Percentiles rank a stretch among this genome's conserved stretches.
Conservation (phyloP, 2,797 vertebrate species). For the Limosa lapponica region DNA sequence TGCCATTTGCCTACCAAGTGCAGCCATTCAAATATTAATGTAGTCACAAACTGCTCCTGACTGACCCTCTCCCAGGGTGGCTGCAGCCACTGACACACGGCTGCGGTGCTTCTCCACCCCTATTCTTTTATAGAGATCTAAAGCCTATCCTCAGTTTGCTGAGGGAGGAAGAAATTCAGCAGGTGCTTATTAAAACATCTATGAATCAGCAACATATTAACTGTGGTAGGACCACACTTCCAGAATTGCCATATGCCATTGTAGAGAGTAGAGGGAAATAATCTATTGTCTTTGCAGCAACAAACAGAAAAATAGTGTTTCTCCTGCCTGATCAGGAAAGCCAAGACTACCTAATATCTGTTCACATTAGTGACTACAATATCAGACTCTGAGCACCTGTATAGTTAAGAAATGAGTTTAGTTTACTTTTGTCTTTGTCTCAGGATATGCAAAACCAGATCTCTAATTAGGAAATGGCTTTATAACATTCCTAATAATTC, state of each 20-base stretch:
- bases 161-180: not conserved
- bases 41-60: not conserved
- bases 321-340: not conserved
- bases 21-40: not conserved
- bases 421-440: not conserved
- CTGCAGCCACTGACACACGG: not conserved
- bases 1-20: not conserved
- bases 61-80: not conserved
- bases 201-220: not conserved
- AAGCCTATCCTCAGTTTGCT: not conserved
- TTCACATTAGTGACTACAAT: not conserved
- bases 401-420: not conserved
- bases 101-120: not conserved
- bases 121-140: not conserved
- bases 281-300: not conserved
- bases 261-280: not conserved
- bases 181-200: not conserved
- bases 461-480: not conserved
- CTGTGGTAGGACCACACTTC: not conserved
- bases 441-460: not conserved
- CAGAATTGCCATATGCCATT: not conserved
- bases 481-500: not conserved
- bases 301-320: not conserved
- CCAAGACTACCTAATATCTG: not conserved
- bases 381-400: not conserved